These are phyloP conservation scores for Sturnus vulgaris DNA, from an alignment of 2,113 vertebrate genomes.

Conservation along the genomic window DNA sequence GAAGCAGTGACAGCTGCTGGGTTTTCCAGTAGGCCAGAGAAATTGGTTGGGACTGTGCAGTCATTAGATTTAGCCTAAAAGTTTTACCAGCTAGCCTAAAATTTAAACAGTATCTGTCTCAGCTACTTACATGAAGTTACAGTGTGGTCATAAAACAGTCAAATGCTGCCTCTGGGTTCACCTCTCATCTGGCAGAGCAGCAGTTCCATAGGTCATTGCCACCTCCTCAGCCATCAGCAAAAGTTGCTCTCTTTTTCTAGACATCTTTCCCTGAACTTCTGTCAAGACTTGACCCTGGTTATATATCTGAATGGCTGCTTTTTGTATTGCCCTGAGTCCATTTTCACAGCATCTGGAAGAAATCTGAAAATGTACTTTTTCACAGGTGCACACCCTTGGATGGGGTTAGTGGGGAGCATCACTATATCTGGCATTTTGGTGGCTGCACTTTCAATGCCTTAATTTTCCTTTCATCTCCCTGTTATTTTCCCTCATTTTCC, in stretches of 20 bases:
- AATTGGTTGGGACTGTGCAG: background rate
- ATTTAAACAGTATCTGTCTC: background rate
- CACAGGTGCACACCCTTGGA: background rate
- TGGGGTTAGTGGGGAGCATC: background rate
- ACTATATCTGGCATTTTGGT: background rate
- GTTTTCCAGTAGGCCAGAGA: background rate
- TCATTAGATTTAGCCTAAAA: background rate
- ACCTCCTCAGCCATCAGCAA: background rate
- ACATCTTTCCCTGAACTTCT: background rate
- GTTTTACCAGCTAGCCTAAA: background rate
- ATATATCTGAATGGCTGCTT: background rate
- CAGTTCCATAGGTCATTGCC: background rate
- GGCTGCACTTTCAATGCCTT: background rate
- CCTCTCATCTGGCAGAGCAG: background rate
- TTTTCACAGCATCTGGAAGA: background rate
- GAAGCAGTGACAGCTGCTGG: background rate
- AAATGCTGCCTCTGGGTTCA: background rate
- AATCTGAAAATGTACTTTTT: background rate
- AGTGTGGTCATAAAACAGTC: background rate
- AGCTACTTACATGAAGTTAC: background rate
- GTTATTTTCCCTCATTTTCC: background rate
- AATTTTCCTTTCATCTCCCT: background rate
- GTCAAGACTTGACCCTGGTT: background rate
- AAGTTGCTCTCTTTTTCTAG: background rate
- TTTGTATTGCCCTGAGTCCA: background rate